Evolutionary conservation across 2,113 vertebrate genomes (phyloP).

Genomic region (Notiomystis cincta): DNA sequence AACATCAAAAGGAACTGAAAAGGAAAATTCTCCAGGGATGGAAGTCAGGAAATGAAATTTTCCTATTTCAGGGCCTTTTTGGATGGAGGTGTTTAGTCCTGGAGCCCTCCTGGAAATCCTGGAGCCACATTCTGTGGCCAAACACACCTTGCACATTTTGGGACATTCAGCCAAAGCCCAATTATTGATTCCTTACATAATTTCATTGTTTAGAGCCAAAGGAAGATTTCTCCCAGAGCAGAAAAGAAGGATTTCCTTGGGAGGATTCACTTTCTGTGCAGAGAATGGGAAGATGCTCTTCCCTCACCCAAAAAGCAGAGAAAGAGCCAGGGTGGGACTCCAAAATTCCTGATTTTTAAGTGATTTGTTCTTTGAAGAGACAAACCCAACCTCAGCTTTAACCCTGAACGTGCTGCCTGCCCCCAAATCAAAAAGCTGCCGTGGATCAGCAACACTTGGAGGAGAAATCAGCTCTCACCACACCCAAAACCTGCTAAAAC

Average conservation of each 20-base stretch:
- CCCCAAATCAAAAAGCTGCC: neutral
- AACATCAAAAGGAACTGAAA: neutral
- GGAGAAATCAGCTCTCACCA: neutral
- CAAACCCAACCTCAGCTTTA: neutral
- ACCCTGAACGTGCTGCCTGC: neutral
- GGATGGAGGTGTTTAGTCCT: neutral
- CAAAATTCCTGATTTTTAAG: neutral
- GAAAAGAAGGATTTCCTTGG: neutral
- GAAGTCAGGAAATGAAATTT: neutral
- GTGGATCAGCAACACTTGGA: neutral
- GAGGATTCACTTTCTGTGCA: neutral
- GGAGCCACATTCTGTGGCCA: neutral
- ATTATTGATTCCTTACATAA: neutral
- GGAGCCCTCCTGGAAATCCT: neutral
- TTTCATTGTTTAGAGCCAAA: neutral
- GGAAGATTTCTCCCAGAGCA: neutral
- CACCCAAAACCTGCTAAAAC: neutral
- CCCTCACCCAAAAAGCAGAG: neutral
- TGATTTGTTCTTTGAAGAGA: neutral
- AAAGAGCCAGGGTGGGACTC: neutral
- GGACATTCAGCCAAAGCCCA: neutral
- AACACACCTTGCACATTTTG: neutral
- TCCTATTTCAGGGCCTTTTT: neutral
- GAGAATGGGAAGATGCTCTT: neutral
- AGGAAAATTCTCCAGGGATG: neutral